Evolutionary conservation across 1,140 invertebrate species (phyloP).

Genomic region (Dryas iulia): DNA sequence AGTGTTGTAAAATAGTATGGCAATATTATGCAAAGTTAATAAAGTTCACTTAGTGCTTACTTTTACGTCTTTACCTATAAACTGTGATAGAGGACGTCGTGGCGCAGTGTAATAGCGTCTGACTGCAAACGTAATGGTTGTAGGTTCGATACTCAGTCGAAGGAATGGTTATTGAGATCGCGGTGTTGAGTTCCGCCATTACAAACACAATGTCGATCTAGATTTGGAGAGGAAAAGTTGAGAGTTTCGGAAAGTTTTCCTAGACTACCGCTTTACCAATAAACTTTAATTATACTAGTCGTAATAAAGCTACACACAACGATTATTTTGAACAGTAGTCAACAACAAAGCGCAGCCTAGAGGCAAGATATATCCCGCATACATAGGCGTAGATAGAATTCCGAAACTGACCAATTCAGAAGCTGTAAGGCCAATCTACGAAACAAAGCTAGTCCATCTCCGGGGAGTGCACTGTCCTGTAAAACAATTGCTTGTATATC

Average conservation of each 20-base stretch:
- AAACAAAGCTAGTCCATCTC: slow-evolving; percentile 12
- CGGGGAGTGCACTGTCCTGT: slow-evolving; percentile 15
- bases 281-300: not conserved
- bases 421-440: slow-evolving; percentile 9
- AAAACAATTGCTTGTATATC: slow-evolving; percentile 16
- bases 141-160: no score
- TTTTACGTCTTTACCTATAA: not conserved
- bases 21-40: not conserved
- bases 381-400: slow-evolving; percentile 2
- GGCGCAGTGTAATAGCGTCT: no score
- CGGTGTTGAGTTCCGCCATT: no score
- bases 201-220: no score
- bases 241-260: no score
- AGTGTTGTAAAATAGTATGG: not conserved
- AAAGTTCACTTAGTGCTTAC: not conserved
- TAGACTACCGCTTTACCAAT: not conserved
- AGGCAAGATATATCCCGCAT: not conserved
- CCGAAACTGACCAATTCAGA: slow-evolving; percentile 8
- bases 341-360: not conserved
- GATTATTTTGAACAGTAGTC: not conserved
- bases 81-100: no score
- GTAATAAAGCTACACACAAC: not conserved
- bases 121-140: no score
- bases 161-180: no score
- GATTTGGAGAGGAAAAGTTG: no score